Evolutionary conservation across 2,888 invertebrate genomes (phyloP).

Genomic region (Clusia tigrina): DNA sequence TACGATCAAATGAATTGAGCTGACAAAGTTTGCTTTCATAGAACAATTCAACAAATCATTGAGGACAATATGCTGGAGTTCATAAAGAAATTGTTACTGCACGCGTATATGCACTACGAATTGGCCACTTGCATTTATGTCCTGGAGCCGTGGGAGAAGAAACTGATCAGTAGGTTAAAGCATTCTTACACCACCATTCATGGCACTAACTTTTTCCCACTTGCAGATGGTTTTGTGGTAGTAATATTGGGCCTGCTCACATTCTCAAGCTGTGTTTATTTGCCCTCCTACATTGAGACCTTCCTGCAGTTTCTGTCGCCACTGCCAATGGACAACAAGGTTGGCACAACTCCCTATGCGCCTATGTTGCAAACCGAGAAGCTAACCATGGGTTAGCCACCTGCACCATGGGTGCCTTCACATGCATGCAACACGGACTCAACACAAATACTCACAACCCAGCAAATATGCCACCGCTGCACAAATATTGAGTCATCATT

Average conservation of each 20-base stretch:
- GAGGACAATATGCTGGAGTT: constrained; percentile 33
- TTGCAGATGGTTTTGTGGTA: constrained; percentile 66
- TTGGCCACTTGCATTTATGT: constrained; percentile 65
- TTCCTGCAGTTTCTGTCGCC: constrained; percentile 57
- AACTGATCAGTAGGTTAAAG: constrained; percentile 61
- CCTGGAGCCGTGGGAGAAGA: constrained; percentile 66
- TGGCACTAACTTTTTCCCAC: background rate
- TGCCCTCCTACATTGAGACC: constrained; percentile 67
- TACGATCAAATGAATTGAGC: too few relatives aligned
- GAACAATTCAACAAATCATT: background rate
- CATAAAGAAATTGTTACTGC: constrained; percentile 44
- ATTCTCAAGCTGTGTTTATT: constrained; percentile 68
- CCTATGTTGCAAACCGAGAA: constrained; percentile 48
- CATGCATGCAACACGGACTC: too few relatives aligned
- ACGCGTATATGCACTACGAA: constrained; percentile 64
- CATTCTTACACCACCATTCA: too few relatives aligned
- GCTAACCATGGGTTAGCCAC: constrained; percentile 46
- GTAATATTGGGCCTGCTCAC: constrained; percentile 66
- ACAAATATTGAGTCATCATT: too few relatives aligned
- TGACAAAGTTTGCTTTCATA: too few relatives aligned
- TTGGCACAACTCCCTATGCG: constrained; percentile 34
- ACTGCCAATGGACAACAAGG: constrained; percentile 33
- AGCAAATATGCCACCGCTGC: too few relatives aligned
- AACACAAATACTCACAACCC: too few relatives aligned
- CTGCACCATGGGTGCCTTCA: too few relatives aligned